Base-by-base conservation (phyloP, 2,888 invertebrate species). In the Uropetala carovei region DNA sequence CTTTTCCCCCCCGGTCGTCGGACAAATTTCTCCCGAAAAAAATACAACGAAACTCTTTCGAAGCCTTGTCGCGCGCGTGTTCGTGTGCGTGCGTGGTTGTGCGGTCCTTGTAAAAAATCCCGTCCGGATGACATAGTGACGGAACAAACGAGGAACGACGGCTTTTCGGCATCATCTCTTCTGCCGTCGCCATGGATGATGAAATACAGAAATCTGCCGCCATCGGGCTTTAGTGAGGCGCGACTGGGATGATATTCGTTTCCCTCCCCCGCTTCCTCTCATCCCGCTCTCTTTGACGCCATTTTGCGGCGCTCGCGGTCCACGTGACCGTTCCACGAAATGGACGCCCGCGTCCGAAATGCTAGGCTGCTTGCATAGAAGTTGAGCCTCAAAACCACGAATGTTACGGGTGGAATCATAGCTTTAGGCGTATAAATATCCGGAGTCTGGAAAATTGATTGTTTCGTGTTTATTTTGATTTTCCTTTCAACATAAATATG, bases 111-210 rank as follows among this genome's bases (percentile, higher is more conserved):
- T 89, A 64, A n/a, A 89, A 89, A 64, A 30, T 43, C 64, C 43
- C 64, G 64, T 18, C 64, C 89, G 89, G 60, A 43, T 89, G 89
- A 64, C 89, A 89, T 43, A 18, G 60, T 89, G 89, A 89, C 89
- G 89, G n/a, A 64, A 89, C 89, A 89, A 89, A 89, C 64, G 89
- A 89, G 89, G 68, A 89, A 43, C 27, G 86, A 86, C 86, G 86
- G 86, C n/a, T 56, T 86, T 60, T 59, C 16, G 86, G 86, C 27
- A 60, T 86, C 30, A 57, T 85, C 60, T 86, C 86, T 43, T 43
- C 43, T 18, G 60, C 64, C 89, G 60, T 43, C 43, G 60, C 89
- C 89, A 64, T 60, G 60, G 27, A 30, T 86, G 86, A 86, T 89
- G 43, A 43, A 43, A 43, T 43, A 43, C 43, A 43, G 43, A 83